phyloP scores from a whole-genome alignment of 1,140 invertebrate species.

The Archivesica marissinica region DNA sequence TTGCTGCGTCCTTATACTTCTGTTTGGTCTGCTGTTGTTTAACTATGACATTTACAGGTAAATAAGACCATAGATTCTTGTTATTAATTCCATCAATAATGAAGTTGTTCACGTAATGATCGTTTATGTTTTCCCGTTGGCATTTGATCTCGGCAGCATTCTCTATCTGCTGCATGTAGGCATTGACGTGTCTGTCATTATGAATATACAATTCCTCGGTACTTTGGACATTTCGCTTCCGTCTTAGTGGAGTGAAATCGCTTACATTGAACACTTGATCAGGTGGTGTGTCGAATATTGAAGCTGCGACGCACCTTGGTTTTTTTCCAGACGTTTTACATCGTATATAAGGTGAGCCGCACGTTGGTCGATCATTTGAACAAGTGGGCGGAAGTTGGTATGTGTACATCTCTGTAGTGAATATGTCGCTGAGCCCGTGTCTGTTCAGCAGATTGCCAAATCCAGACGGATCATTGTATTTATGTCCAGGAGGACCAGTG shows the following conservation, averaged over 20 bases:
- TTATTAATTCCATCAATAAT: slow-evolving; percentile 73
- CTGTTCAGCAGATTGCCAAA: slow-evolving; percentile 73
- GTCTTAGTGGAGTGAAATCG: slow-evolving; percentile 27
- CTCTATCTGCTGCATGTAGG: slow-evolving; percentile 60
- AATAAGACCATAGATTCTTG: slow-evolving; percentile 72
- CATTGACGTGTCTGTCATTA: slow-evolving; percentile 47
- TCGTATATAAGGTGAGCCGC: slow-evolving; percentile 69
- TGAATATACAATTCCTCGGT: neutral
- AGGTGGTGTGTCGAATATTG: slow-evolving; percentile 37
- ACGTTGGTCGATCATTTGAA: slow-evolving; percentile 64
- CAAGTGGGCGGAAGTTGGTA: slow-evolving; percentile 76
- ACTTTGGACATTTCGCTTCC: neutral
- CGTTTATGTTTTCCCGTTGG: slow-evolving; percentile 51
- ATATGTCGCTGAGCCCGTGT: slow-evolving; percentile 73
- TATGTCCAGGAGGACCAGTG: slow-evolving; percentile 61
- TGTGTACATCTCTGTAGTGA: slow-evolving; percentile 69
- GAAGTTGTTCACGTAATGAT: slow-evolving; percentile 68
- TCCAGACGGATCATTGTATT: slow-evolving; percentile 63
- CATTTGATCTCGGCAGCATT: slow-evolving; percentile 57
- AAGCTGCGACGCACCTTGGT: slow-evolving; percentile 63
- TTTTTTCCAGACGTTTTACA: slow-evolving; percentile 63
- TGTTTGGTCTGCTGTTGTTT: slow-evolving; percentile 59
- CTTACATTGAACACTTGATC: slow-evolving; percentile 32
- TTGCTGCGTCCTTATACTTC: slow-evolving; percentile 64
- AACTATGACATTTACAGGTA: slow-evolving; percentile 74